A percentile compares a stretch with the other conserved stretches of the same genome.
Evolutionary conservation across 2,113 vertebrate species (phyloP).

Genomic region (Sarotherodon lohbergeri): DNA sequence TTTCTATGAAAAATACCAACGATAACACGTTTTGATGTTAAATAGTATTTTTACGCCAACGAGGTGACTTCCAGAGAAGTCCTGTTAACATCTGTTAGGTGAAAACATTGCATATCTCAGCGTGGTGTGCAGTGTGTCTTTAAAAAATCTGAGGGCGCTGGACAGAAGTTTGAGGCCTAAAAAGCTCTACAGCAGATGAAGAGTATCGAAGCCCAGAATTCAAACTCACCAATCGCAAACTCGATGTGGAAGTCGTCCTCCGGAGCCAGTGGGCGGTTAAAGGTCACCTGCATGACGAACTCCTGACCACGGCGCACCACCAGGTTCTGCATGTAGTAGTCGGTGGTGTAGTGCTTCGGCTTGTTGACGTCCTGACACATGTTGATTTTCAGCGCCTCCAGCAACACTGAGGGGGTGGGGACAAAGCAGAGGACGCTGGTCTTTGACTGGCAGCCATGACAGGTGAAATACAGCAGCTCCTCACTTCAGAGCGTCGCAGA

Average conservation of each 20-base stretch:
- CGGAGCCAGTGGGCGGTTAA: slow-evolving; percentile 59
- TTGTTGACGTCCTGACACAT: slow-evolving; percentile 76
- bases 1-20: rapidly evolving
- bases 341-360: slow-evolving; percentile 70
- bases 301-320: slow-evolving; percentile 80
- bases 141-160: background rate
- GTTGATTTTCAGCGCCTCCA: slow-evolving; percentile 47
- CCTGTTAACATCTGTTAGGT: background rate
- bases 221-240: slow-evolving; percentile 82
- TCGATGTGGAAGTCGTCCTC: slow-evolving; percentile 79
- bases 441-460: background rate
- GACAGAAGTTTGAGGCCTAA: background rate
- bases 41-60: background rate
- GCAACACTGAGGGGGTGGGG: background rate
- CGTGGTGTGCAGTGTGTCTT: background rate
- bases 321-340: slow-evolving; percentile 68
- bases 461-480: background rate
- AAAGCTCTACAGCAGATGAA: rapidly evolving
- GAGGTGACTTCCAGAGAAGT: background rate
- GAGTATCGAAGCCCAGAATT: background rate
- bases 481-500: background rate
- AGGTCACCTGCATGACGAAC: slow-evolving; percentile 74
- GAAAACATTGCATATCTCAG: background rate
- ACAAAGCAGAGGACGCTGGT: background rate
- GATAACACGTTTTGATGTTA: background rate